Percentiles rank a stretch among this genome's conserved stretches.
phyloP scores from a whole-genome alignment of 2,113 vertebrate genomes.

The Solea senegalensis region DNA sequence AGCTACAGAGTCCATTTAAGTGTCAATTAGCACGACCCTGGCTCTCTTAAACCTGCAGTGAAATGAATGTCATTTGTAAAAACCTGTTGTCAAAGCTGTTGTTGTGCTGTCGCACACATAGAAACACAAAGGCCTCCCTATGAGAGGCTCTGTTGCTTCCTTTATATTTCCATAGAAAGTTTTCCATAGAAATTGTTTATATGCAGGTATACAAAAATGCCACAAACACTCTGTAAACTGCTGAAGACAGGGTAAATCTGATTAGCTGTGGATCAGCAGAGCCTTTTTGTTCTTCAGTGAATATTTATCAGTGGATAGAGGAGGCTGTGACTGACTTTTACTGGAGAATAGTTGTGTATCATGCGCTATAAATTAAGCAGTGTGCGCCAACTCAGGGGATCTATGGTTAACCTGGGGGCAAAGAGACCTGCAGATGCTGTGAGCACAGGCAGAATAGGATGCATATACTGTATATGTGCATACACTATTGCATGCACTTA shows the following conservation, averaged over 20 bases:
- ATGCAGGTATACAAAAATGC: slow-evolving; percentile 3
- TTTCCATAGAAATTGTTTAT: no score
- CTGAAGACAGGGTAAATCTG: slow-evolving; percentile 19
- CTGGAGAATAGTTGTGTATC: slow-evolving; percentile 44
- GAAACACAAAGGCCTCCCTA: no score
- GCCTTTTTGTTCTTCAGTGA: slow-evolving; percentile 49
- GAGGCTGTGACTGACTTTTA: slow-evolving; percentile 54
- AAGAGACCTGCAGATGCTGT: slow-evolving; percentile 35
- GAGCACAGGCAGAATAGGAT: not conserved
- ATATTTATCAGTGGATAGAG: slow-evolving; percentile 59
- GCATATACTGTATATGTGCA: not conserved
- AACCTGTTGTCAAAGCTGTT: no score
- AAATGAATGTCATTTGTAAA: no score
- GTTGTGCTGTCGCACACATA: no score
- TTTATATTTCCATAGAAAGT: no score
- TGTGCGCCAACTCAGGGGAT: slow-evolving; percentile 30
- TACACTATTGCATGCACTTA: not conserved
- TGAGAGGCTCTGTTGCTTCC: no score
- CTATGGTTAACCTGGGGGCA: slow-evolving; percentile 54
- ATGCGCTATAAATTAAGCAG: slow-evolving; percentile 55
- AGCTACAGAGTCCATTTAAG: no score
- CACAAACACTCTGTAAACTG: slow-evolving; percentile 23
- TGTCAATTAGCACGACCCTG: no score
- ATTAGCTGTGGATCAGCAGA: slow-evolving; percentile 25
- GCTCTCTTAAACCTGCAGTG: no score